Evolutionary conservation across 2,888 invertebrate species (phyloP).

Genomic region (Mantis religiosa): DNA sequence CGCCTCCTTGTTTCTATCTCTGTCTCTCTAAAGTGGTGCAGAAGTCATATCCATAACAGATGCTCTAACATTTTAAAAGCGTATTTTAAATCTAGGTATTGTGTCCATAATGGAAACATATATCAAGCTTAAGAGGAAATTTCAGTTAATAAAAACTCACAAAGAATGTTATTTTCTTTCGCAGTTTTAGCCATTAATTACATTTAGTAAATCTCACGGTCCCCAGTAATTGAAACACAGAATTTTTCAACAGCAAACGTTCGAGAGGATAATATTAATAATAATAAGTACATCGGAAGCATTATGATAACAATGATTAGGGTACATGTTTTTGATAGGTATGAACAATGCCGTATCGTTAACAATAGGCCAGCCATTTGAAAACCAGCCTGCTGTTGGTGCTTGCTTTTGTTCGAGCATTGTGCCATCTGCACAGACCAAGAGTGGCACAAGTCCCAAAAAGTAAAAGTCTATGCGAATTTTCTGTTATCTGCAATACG

Average conservation of each 20-base stretch:
- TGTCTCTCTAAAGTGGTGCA: too few species aligned
- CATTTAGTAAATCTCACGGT: not conserved
- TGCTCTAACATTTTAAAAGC: too few species aligned
- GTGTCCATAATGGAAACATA: too few species aligned
- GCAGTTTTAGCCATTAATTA: not conserved
- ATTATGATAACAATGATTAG: not conserved
- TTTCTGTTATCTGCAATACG: not conserved
- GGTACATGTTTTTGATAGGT: not conserved
- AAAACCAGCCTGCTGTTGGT: not conserved
- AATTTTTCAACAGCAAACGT: not conserved
- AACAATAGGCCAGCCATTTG: not conserved
- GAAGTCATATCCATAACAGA: too few species aligned
- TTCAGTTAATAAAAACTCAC: too few species aligned
- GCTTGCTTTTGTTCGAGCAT: not conserved
- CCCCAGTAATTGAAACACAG: not conserved
- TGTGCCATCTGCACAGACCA: not conserved
- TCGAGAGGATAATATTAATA: not conserved
- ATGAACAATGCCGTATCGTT: not conserved
- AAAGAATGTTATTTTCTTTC: too few species aligned
- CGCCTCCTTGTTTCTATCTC: too few species aligned
- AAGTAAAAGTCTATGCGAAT: not conserved
- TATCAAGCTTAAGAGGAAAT: too few species aligned
- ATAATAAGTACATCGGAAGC: not conserved
- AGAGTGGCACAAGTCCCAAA: not conserved
- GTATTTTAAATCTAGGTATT: too few species aligned